A percentile compares a stretch with the other conserved stretches of the same genome.
These are phyloP conservation scores for Thelaira solivaga DNA, from an alignment of 2,888 invertebrate species.

Conservation along the genomic window DNA sequence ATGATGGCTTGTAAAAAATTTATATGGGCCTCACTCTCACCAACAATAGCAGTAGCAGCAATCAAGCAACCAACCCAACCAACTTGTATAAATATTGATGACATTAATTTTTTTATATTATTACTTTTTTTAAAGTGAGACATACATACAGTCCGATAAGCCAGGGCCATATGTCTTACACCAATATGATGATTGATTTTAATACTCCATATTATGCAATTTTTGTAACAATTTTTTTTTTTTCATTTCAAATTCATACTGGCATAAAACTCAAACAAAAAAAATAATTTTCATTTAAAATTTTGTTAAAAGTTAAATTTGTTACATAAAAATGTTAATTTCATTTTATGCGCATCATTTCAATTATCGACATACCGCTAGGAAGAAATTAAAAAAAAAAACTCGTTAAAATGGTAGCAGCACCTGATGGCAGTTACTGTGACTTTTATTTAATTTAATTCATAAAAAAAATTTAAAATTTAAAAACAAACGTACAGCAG, in stretches of 20 bases:
- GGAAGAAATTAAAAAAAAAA: constrained; percentile 4
- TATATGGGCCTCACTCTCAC: background rate
- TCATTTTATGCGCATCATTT: constrained; percentile 59
- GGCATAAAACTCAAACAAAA: background rate
- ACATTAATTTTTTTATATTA: constrained; percentile 56
- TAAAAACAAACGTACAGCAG: no score
- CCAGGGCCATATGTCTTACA: constrained; percentile 35
- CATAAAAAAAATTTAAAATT: no score
- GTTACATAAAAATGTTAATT: constrained; percentile 61
- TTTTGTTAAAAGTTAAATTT: constrained; percentile 49
- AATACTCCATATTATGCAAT: constrained; percentile 58
- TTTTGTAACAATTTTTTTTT: constrained; percentile 53
- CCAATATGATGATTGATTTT: constrained; percentile 52
- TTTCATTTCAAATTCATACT: background rate
- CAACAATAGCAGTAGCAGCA: background rate
- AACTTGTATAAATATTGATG: constrained; percentile 60
- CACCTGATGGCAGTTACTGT: constrained; percentile 3
- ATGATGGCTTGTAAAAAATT: constrained; percentile 53
- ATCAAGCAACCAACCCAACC: background rate
- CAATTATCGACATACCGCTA: constrained; percentile 53
- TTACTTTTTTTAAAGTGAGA: constrained; percentile 28
- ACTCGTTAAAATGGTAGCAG: background rate
- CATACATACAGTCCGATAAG: background rate
- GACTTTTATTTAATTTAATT: constrained; percentile 13
- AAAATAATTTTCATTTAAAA: background rate